Conservation (phyloP, 2,888 invertebrate species). For the Deilephila elpenor region DNA sequence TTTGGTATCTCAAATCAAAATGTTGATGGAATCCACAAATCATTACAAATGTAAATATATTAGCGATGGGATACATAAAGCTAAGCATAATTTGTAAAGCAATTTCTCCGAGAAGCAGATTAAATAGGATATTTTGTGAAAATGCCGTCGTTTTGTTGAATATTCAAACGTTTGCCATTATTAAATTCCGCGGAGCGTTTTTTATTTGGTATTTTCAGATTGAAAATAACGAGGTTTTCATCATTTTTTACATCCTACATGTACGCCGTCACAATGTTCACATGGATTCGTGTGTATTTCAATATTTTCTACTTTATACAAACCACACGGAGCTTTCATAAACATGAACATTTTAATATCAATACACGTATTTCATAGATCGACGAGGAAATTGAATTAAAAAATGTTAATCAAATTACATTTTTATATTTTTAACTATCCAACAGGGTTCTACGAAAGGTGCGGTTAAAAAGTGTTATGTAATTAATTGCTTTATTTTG, state of each 20-base stretch:
- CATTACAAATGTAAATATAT: slow-evolving; percentile 24
- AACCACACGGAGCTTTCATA: too few relatives aligned
- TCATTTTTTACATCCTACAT: background rate
- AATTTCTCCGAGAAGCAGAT: slow-evolving; percentile 47
- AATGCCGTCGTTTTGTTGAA: slow-evolving; percentile 52
- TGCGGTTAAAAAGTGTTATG: too few relatives aligned
- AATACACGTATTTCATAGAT: too few relatives aligned
- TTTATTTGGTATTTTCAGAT: slow-evolving; percentile 48
- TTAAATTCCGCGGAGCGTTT: slow-evolving; percentile 54
- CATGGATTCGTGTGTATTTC: background rate
- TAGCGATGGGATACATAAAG: slow-evolving; percentile 35
- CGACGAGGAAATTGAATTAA: too few relatives aligned
- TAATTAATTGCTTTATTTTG: too few relatives aligned
- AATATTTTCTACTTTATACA: background rate
- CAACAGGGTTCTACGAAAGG: too few relatives aligned
- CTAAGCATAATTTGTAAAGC: slow-evolving; percentile 20
- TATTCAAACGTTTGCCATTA: slow-evolving; percentile 57
- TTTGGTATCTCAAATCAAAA: background rate
- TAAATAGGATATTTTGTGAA: slow-evolving; percentile 52
- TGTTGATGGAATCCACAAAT: background rate
- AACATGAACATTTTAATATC: too few relatives aligned
- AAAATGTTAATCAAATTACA: too few relatives aligned
- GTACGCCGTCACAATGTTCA: background rate
- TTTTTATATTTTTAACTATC: too few relatives aligned
- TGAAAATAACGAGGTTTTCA: slow-evolving; percentile 35